Percentiles rank a stretch among this genome's conserved stretches.
These are phyloP conservation scores for Conus canariensis DNA, from an alignment of 2,888 invertebrate species.

Conservation along the genomic window DNA sequence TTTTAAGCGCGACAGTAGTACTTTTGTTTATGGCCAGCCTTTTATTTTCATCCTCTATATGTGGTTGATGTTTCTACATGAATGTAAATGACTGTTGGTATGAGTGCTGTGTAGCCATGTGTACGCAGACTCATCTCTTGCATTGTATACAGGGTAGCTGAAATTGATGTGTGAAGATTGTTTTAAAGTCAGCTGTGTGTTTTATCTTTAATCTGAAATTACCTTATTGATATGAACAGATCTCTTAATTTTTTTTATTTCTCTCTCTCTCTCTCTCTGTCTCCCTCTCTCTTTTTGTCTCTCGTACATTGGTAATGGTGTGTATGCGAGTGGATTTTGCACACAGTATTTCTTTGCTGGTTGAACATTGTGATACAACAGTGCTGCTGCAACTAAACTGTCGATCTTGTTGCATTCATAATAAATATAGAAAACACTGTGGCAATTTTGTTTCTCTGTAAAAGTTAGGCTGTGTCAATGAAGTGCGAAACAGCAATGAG, in stretches of 20 bases:
- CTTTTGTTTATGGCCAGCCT: too few relatives aligned
- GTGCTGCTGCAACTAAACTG: slow-evolving; percentile 5
- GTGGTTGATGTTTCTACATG: too few relatives aligned
- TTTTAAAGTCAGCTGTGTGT: background rate
- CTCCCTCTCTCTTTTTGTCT: background rate
- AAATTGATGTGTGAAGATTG: background rate
- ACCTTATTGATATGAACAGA: background rate
- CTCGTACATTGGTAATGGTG: background rate
- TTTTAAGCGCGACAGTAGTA: too few relatives aligned
- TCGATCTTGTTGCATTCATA: background rate
- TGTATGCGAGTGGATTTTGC: background rate
- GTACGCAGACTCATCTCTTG: background rate
- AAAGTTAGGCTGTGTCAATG: too few relatives aligned
- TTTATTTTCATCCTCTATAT: too few relatives aligned
- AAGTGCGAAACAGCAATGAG: too few relatives aligned
- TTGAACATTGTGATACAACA: slow-evolving; percentile 9
- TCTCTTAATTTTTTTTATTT: background rate
- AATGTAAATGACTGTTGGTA: too few relatives aligned
- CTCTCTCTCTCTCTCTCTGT: background rate
- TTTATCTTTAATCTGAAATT: background rate
- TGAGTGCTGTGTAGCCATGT: background rate
- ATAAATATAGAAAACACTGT: slow-evolving; percentile 4
- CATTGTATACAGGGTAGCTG: background rate
- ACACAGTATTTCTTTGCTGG: background rate
- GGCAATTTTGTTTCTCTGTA: background rate